Evolutionary conservation across 64 coral and sea anemone species (phyloP).

Genomic region (Actinia equina): DNA sequence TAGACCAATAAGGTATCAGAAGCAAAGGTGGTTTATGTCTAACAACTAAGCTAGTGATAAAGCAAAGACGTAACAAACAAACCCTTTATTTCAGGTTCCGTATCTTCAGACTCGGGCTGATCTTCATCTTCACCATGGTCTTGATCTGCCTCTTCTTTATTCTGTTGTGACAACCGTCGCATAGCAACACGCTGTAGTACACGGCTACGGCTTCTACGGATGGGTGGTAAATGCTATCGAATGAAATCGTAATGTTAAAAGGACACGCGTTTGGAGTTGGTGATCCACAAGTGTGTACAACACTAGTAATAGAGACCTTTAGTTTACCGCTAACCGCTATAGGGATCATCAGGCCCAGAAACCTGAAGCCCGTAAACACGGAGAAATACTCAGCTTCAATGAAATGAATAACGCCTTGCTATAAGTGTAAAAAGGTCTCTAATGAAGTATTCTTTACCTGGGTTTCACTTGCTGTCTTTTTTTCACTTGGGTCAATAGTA

Average conservation of each 20-base stretch:
- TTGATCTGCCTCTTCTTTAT: slow-evolving; percentile 46
- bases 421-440: too few species aligned
- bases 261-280: too few species aligned
- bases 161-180: slow-evolving; percentile 33
- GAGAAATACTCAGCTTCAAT: too few species aligned
- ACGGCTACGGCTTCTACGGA: slow-evolving; percentile 56
- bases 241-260: background rate
- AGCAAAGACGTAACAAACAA: background rate
- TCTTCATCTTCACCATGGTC: slow-evolving; percentile 82
- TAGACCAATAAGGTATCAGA: too few species aligned
- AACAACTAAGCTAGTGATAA: background rate
- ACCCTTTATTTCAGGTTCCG: slow-evolving; percentile 54
- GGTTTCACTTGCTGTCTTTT: background rate
- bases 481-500: slow-evolving; percentile 53
- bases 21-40: too few species aligned
- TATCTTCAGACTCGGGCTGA: slow-evolving; percentile 69
- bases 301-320: too few species aligned
- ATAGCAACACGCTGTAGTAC: slow-evolving; percentile 25
- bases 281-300: too few species aligned
- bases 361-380: too few species aligned
- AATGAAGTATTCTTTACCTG: background rate
- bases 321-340: too few species aligned
- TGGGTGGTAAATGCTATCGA: slow-evolving; percentile 32
- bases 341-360: too few species aligned
- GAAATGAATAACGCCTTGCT: too few species aligned